Percentiles rank a stretch among this genome's conserved stretches.
These are phyloP conservation scores for Umimayanthus chanpuru DNA, from an alignment of 92 coral and sea anemone species.

Conservation along the genomic window DNA sequence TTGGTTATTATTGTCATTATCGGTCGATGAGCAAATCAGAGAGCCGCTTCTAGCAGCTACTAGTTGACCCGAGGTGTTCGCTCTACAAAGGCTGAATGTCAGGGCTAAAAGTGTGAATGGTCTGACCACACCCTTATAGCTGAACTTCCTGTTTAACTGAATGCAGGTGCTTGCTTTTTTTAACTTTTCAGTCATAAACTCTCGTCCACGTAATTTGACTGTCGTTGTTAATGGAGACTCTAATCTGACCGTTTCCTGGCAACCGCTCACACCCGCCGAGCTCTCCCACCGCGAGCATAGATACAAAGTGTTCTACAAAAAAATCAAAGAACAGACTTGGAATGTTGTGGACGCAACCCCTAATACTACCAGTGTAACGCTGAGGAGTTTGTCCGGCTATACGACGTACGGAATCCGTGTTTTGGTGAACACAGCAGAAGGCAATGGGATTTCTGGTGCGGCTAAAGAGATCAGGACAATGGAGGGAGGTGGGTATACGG, in stretches of 20 bases:
- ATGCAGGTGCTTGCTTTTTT: neutral
- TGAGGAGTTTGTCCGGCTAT: neutral
- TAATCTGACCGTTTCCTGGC: conserved; percentile 1
- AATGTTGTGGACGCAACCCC: neutral
- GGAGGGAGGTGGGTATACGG: neutral
- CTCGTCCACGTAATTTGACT: conserved; percentile 3
- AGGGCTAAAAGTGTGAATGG: too few relatives aligned
- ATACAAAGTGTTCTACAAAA: conserved; percentile 19
- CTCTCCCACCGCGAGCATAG: neutral
- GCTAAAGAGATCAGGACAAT: neutral
- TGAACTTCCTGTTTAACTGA: neutral
- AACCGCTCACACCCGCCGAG: neutral
- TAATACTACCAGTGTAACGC: neutral
- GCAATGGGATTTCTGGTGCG: neutral
- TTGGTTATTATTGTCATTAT: too few relatives aligned
- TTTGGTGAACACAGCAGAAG: neutral
- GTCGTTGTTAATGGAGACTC: conserved; percentile 18
- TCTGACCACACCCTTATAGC: too few relatives aligned
- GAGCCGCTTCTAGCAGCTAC: too few relatives aligned
- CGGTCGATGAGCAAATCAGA: too few relatives aligned
- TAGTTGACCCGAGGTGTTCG: too few relatives aligned
- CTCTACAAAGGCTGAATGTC: too few relatives aligned
- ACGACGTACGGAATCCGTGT: neutral
- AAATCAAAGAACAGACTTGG: neutral
- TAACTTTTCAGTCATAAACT: neutral